Evolutionary conservation across 1,140 invertebrate species (phyloP).

Genomic region (Sarcophaga bullata): DNA sequence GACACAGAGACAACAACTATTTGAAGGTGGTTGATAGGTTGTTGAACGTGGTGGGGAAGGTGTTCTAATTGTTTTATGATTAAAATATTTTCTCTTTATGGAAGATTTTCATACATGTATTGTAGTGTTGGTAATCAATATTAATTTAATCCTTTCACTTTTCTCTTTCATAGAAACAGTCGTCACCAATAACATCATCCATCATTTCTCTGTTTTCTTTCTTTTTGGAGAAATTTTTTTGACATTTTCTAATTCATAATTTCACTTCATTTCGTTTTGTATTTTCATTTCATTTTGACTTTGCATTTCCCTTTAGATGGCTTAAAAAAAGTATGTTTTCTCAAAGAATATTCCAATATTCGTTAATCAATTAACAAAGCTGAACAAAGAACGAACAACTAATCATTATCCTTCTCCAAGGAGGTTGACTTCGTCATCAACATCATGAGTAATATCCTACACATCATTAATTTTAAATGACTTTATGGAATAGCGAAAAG

Average conservation of each 20-base stretch:
- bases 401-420: not conserved
- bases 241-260: constrained; percentile 8
- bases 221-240: not conserved
- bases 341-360: not conserved
- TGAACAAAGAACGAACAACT: no score
- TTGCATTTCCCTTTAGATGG: not conserved
- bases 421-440: not conserved
- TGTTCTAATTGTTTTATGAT: not conserved
- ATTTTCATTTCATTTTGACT: not conserved
- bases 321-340: not conserved
- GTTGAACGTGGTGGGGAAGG: not conserved
- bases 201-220: constrained; percentile 5
- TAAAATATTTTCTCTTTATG: not conserved
- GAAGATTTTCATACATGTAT: not conserved
- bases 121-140: constrained; percentile 30
- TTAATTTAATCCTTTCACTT: constrained; percentile 32
- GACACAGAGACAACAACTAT: no score
- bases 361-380: not conserved
- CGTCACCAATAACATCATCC: not conserved
- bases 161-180: not conserved
- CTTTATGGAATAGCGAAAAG: not conserved
- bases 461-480: constrained; percentile 27
- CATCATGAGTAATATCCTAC: not conserved
- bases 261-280: not conserved
- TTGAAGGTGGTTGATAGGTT: not conserved